Evolutionary conservation across 2,888 invertebrate genomes (phyloP), one percentile per base, ranked within the genome.

Genomic region (Mycalesis mineus): DNA sequence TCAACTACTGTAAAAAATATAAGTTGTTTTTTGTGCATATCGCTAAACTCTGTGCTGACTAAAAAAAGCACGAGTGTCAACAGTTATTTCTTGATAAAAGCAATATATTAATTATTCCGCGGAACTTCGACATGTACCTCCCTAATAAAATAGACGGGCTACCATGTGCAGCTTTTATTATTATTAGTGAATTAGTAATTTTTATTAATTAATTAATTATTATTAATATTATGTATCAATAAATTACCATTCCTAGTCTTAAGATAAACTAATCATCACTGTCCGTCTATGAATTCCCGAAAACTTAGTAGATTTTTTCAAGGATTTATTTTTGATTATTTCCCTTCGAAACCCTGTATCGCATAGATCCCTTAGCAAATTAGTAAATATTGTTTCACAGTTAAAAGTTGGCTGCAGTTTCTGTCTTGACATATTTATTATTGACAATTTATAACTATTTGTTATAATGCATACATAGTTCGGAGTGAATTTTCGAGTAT

Each of bases 291-390:
- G 68, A 60, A 69, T 64, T 70, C 70, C 74, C 68, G 57, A 45
- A 54, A 47, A 44, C 9, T 48, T 5, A 63, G 65, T 15, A 64
- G 62, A 41, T 29, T 44, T 44, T 13, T 13, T 33, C 11, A 6
- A 11, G 11, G 8, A 9, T 73, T 66, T 68, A 63, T 60, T 61
- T 64, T 67, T 58, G 17, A 59, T 59, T 69, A 68, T 70, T 40
- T 58, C 71, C 57, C 49, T 75, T 73, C 22, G 75, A 86, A 77
- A 77, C 88, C 88, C 88, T 88, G 88, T 82, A 84, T 73, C 71
- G 66, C 74, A 80, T 87, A 86, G 81, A 77, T 71, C 88, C 88
- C 84, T 83, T 88, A 88, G 88, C 86, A 74, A 81, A 74, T 81
- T 88, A 88, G 87, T 77, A 69, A 52, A 71, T 71, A 70, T 72